A percentile compares a stretch with the other conserved stretches of the same genome.
These are phyloP conservation scores for Thyatira batis DNA, from an alignment of 2,888 invertebrate species.

Conservation along the genomic window DNA sequence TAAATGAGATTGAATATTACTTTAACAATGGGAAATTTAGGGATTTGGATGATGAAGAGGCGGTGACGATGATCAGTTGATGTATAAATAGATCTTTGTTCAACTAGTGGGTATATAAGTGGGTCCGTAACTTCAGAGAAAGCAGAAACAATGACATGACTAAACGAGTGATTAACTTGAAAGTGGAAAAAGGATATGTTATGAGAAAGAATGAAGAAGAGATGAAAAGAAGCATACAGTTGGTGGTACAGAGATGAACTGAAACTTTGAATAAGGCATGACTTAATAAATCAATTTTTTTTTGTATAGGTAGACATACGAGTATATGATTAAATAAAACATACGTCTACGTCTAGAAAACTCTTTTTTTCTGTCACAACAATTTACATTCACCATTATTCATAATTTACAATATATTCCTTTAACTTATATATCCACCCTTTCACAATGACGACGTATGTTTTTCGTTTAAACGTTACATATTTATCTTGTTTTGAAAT, in stretches of 20 bases:
- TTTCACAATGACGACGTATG: slow-evolving; percentile 13
- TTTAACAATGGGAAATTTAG: slow-evolving; percentile 40
- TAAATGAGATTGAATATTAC: slow-evolving; percentile 44
- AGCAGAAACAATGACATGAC: too few species aligned
- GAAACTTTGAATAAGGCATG: too few species aligned
- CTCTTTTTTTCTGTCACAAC: slow-evolving; percentile 42
- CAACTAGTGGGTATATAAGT: too few species aligned
- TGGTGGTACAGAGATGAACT: too few species aligned
- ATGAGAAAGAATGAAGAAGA: too few species aligned
- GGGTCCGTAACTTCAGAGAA: too few species aligned
- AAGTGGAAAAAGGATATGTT: too few species aligned
- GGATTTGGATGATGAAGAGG: slow-evolving; percentile 28
- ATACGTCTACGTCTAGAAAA: slow-evolving; percentile 51
- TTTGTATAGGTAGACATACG: too few species aligned
- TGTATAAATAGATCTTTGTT: too few species aligned
- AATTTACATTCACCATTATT: slow-evolving; percentile 47
- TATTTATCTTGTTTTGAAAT: slow-evolving; percentile 21
- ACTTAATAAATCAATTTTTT: too few species aligned
- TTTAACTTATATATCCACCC: slow-evolving; percentile 29
- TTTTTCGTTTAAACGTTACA: slow-evolving; percentile 1
- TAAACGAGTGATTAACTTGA: too few species aligned
- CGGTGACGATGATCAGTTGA: slow-evolving; percentile 34
- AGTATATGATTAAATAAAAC: slow-evolving; percentile 19
- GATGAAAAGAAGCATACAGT: too few species aligned
- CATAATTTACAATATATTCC: slow-evolving; percentile 55